phyloP scores from a whole-genome alignment of 2,113 vertebrate species.

The Myodes glareolus region DNA sequence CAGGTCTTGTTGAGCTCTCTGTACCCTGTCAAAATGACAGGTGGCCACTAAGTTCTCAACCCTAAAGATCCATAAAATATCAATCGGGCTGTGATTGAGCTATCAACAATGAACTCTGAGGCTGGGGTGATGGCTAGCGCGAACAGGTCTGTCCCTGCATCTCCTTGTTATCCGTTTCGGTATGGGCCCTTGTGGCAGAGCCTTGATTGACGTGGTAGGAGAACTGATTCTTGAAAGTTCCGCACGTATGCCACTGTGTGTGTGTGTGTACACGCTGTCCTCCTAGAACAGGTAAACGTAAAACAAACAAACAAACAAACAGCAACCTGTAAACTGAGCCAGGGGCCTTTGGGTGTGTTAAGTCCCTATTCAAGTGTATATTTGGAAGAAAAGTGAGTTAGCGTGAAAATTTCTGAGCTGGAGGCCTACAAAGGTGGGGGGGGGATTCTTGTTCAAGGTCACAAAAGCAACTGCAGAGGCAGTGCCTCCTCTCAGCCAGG shows the following conservation, averaged over 20 bases:
- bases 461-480: not conserved
- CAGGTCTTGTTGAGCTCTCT: not conserved
- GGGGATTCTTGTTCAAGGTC: constrained; percentile 42
- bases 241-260: not conserved
- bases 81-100: not conserved
- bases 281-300: not conserved
- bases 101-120: not conserved
- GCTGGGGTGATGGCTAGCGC: not conserved
- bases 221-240: not conserved
- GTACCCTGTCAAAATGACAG: not conserved
- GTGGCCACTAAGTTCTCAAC: not conserved
- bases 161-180: not conserved
- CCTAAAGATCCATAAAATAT: not conserved
- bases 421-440: not conserved
- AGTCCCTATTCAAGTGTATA: not conserved
- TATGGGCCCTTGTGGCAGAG: not conserved
- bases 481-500: not conserved
- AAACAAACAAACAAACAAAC: not conserved
- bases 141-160: not conserved
- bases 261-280: not conserved
- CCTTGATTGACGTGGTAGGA: not conserved
- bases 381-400: constrained; percentile 36
- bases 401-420: not conserved
- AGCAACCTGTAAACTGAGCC: not conserved
- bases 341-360: not conserved